phyloP scores from a whole-genome alignment of 1,140 invertebrate species.

The Aphelenchoides fujianensis region DNA sequence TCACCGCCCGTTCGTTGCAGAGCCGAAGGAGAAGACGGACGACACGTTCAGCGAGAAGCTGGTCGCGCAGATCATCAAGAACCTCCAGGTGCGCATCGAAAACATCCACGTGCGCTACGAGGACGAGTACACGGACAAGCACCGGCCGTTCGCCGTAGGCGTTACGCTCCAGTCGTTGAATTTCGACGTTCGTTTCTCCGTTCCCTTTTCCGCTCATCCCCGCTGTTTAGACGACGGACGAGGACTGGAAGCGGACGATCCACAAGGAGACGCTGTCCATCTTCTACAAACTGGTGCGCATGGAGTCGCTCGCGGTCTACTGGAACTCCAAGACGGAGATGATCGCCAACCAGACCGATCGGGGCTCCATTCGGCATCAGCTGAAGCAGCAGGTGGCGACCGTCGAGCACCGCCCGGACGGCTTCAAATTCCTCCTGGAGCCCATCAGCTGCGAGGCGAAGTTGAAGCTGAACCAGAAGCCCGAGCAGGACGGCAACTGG shows the following conservation, averaged over 20 bases:
- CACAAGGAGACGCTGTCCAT: slow-evolving; percentile 70
- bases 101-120: slow-evolving; percentile 94
- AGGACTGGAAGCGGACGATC: slow-evolving; percentile 75
- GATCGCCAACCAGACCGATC: slow-evolving; percentile 51
- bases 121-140: slow-evolving; percentile 76
- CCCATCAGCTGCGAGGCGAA: slow-evolving; percentile 7
- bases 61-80: slow-evolving; percentile 89
- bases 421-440: slow-evolving; percentile 68
- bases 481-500: slow-evolving; percentile 79
- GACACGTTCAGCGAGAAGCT: slow-evolving; percentile 93
- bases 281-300: slow-evolving; percentile 66
- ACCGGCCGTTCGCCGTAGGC: slow-evolving; percentile 81
- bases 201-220: no score
- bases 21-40: slow-evolving; percentile 65
- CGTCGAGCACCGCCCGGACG: slow-evolving; percentile 66
- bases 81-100: slow-evolving; percentile 87
- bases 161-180: slow-evolving; percentile 26
- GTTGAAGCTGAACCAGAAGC: slow-evolving; percentile 84
- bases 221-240: slow-evolving; percentile 72
- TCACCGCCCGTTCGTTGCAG: no score
- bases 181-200: slow-evolving; percentile 65
- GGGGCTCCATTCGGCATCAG: slow-evolving; percentile 63
- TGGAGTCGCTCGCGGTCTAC: slow-evolving; percentile 83
- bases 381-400: slow-evolving; percentile 71
- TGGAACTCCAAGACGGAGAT: slow-evolving; percentile 75